Base-by-base conservation (phyloP, 1,140 invertebrate species). In the Trichomalopsis sarcophagae region DNA sequence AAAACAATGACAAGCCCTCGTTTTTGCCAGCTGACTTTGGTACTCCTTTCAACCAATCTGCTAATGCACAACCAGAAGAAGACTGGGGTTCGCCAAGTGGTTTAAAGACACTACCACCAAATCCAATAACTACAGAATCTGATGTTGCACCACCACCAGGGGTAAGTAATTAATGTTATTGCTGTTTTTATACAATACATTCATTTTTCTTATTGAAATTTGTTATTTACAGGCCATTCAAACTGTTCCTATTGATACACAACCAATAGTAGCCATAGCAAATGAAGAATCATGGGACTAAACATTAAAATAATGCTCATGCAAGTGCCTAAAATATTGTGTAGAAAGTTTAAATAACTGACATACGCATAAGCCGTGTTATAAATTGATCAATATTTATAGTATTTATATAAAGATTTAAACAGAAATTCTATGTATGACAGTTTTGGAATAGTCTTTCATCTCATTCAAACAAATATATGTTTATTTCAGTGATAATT, bases 271-370 rank as follows among this genome's bases (percentile, higher is more conserved):
- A 74, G 14, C 40, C 1, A 44, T 17, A 79, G 33, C 33, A 68
- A 44, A 79, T 40, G 84, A 85, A 75, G 85, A 86, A 80, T 86
- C 85, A 27, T 86, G 85, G 85, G 85, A 86, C 40, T 86, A 83
- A 86, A 66, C 27, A 44, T 13, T 69, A 66, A 79, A 44, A 47
- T 62, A 50, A 81, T 76, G 23, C 7, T 83, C 10, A 21, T 13
- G 13, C 40, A 82, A 82, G 79, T 85, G 80, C 79, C 79, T 85
- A 81, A 66, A 40, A 85, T 84, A 66, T 75, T 79, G 40, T 75
- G 27, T 80, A 84, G 21, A 73, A 17, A 17, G 33, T 47, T 66
- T 40, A 74, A 23, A 21, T 3, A 78, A 84, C 17, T 69, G 27
- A 40, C 40, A 75, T 62, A 74, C 79, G 7, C 44, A 84, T 79